Percentiles rank a stretch among this genome's conserved stretches.
Conservation (phyloP, 1,140 invertebrate species). For the Pomacea maculata region DNA sequence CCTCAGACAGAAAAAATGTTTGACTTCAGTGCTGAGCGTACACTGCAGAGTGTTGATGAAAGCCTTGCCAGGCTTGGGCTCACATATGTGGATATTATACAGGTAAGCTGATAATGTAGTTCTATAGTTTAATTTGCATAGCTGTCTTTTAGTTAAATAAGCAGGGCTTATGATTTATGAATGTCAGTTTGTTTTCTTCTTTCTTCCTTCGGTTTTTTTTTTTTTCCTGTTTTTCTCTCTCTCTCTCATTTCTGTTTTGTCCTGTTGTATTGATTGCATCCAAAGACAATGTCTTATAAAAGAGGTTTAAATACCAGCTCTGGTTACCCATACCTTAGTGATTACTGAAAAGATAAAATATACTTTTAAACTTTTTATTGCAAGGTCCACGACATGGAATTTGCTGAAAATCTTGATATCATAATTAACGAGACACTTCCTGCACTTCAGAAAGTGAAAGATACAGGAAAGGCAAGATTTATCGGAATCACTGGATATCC, state of each 20-base stretch:
- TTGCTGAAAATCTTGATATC: slow-evolving; percentile 79
- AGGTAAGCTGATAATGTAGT: slow-evolving; percentile 75
- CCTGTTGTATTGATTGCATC: no score
- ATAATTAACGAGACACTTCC: slow-evolving; percentile 88
- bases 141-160: neutral
- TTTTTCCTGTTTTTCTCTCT: neutral
- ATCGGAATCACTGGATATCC: slow-evolving; percentile 92
- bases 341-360: neutral
- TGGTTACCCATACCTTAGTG: neutral
- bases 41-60: slow-evolving; percentile 78
- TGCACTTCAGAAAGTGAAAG: slow-evolving; percentile 77
- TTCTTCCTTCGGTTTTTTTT: neutral
- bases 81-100: slow-evolving; percentile 88
- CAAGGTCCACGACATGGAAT: slow-evolving; percentile 92
- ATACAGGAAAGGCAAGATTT: slow-evolving; percentile 80
- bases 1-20: slow-evolving; percentile 80
- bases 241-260: neutral
- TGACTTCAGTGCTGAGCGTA: slow-evolving; percentile 84
- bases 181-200: neutral
- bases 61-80: slow-evolving; percentile 80
- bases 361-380: neutral
- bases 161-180: neutral
- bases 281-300: no score
- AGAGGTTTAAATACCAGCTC: no score
- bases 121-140: neutral